Evolutionary conservation across 2,797 vertebrate species (phyloP), one percentile per base, ranked within the genome.

Genomic region (Synaphobranchus kaupii): DNA sequence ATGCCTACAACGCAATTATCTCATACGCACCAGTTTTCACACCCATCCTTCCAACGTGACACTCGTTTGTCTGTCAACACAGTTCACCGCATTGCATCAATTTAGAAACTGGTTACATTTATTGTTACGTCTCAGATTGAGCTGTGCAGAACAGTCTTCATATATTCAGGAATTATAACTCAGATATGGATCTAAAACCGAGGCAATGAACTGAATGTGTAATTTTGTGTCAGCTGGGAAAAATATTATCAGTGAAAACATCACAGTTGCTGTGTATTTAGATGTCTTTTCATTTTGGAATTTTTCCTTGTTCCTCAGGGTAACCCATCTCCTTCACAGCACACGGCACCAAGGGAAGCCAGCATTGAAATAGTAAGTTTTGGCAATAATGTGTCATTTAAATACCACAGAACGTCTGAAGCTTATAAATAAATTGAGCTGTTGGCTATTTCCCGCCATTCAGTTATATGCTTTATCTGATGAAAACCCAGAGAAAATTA

Each of bases 361-460:
- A 88, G 88, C 85, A 83, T 83, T 10, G 88, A 88, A 83, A 54
- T 88, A n/a, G 88, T 88, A 84, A 88, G 87, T 76, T 80, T 50
- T 39, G n/a, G 13, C 60, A 84, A 34, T 78, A 58, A 63, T 50
- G 25, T 81, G 9, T 48, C 25, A 54, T 39, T 39, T 82, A 50
- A n/a, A 34, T 83, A 68, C 39, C 73, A 50, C 39, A 34, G 39
- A 58, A 81, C 20, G 44, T 86, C 78, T 58, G 47, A 60, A 66
- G 28, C 39, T 66, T 47, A 34, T 50, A 17, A 81, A 48, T 22
- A 10, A 12, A 50, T 0, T 52, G 9, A 52, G 28, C 8, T 10
- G 31, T 10, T 12, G 3, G 34, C 84, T 44, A 71, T 50, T 48
- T 81, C 50, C 20, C 25, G 44, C 39, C 78, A 81, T 50, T 44